These are phyloP conservation scores for Tetraneura akinire DNA, from an alignment of 1,140 invertebrate genomes.

Conservation along the genomic window DNA sequence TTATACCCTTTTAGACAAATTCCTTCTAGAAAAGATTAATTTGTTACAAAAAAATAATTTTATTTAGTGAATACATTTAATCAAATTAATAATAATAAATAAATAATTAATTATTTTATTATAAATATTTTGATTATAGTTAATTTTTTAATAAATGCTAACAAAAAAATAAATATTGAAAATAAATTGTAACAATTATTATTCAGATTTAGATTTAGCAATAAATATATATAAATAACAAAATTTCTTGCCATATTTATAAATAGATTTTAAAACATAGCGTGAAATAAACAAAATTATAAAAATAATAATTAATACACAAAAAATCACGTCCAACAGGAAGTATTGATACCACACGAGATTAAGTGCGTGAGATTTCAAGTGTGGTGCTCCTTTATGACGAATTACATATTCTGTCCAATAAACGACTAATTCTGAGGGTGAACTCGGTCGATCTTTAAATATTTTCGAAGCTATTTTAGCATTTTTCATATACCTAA, in stretches of 20 bases:
- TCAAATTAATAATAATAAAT: not conserved
- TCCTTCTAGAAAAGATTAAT: not conserved
- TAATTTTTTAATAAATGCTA: not conserved
- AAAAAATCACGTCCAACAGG: conserved; percentile 53
- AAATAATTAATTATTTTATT: too few relatives aligned
- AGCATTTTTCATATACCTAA: conserved; percentile 20
- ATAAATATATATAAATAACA: too few relatives aligned
- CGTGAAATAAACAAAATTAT: not conserved
- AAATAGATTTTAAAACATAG: not conserved
- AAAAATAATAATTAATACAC: not conserved
- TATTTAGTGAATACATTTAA: not conserved
- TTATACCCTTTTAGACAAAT: not conserved
- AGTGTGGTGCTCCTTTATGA: conserved; percentile 40
- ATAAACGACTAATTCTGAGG: conserved; percentile 45
- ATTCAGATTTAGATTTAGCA: not conserved
- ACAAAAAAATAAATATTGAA: not conserved
- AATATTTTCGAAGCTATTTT: conserved; percentile 42
- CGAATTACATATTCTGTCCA: conserved; percentile 55
- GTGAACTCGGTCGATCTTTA: conserved; percentile 53
- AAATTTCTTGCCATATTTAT: not conserved
- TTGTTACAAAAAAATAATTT: not conserved
- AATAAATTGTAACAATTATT: not conserved
- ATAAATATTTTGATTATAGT: not conserved
- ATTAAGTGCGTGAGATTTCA: conserved; percentile 52
- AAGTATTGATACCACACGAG: conserved; percentile 54